A percentile compares a stretch with the other conserved stretches of the same genome.
phyloP scores from a whole-genome alignment of 2,888 invertebrate genomes.

The Ophion obscuratus region DNA sequence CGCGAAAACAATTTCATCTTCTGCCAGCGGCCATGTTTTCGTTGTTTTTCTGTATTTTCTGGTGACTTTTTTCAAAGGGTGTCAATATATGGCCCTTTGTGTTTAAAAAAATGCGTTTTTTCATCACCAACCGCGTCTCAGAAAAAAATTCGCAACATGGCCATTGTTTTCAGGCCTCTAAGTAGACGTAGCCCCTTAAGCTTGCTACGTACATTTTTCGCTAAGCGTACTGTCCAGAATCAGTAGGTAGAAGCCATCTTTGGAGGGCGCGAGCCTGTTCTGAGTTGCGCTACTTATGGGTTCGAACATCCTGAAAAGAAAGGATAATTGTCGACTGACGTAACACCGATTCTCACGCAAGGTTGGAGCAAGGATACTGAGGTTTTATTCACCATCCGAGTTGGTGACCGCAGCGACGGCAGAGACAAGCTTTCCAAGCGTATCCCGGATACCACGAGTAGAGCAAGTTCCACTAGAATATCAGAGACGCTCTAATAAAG shows the following conservation, averaged over 20 bases:
- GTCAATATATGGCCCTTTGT: too few species aligned
- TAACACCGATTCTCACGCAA: neutral
- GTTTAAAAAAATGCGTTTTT: too few species aligned
- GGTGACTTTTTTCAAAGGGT: too few species aligned
- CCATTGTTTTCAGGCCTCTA: too few species aligned
- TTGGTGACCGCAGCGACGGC: constrained; percentile 87
- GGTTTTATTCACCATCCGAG: constrained; percentile 85
- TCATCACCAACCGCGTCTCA: too few species aligned
- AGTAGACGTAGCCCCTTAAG: too few species aligned
- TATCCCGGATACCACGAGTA: constrained; percentile 89
- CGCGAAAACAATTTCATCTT: too few species aligned
- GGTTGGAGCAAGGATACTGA: neutral
- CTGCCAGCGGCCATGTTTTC: too few species aligned
- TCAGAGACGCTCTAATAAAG: constrained; percentile 42
- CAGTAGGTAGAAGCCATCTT: constrained; percentile 81
- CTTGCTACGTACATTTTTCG: constrained; percentile 79
- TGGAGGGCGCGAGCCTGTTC: constrained; percentile 74
- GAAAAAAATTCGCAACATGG: too few species aligned
- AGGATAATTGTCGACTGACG: neutral
- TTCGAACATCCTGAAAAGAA: constrained; percentile 85
- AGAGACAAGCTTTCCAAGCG: constrained; percentile 86
- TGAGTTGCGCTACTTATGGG: constrained; percentile 79
- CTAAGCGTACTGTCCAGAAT: constrained; percentile 79
- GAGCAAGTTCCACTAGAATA: constrained; percentile 85
- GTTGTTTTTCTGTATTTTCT: too few species aligned